A percentile compares a stretch with the other conserved stretches of the same genome.
Evolutionary conservation across 2,888 invertebrate species (phyloP).

Genomic region (Caenorhabditis uteleia): DNA sequence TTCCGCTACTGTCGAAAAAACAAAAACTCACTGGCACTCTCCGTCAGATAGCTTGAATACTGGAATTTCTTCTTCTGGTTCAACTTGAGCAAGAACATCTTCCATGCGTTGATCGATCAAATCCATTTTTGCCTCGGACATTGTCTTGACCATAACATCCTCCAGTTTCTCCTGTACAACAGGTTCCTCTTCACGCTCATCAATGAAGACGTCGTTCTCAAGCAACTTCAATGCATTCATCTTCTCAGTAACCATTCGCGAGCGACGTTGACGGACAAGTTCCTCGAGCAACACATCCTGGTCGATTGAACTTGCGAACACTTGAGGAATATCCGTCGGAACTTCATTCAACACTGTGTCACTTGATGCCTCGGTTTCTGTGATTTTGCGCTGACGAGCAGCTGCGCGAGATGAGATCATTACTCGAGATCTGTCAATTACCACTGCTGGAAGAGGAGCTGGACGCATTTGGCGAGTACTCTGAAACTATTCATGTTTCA

Average conservation of each 20-base stretch:
- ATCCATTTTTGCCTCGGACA: constrained; percentile 31
- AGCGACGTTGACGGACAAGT: constrained; percentile 26
- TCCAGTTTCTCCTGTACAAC: constrained; percentile 24
- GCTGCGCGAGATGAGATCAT: constrained; percentile 20
- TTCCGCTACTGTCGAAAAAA: too few species aligned
- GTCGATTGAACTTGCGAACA: constrained; percentile 12
- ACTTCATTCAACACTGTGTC: constrained; percentile 24
- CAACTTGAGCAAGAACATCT: constrained; percentile 15
- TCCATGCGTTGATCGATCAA: constrained; percentile 17
- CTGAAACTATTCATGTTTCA: constrained; percentile 8
- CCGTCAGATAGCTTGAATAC: constrained; percentile 20
- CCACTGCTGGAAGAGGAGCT: constrained; percentile 31
- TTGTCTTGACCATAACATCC: constrained; percentile 37
- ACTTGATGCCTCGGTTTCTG: constrained; percentile 26
- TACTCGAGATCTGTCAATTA: constrained; percentile 16
- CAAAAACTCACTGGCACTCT: too few species aligned
- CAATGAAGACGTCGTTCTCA: constrained; percentile 2
- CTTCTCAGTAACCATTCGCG: constrained; percentile 18
- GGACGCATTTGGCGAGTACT: constrained; percentile 26
- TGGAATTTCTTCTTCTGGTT: constrained; percentile 2
- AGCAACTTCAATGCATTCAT: constrained; percentile 5
- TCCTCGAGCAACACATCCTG: constrained; percentile 38
- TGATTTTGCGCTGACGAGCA: constrained; percentile 30
- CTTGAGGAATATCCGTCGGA: constrained; percentile 26
- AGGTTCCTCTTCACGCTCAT: background rate